Conservation (phyloP, 2,888 invertebrate genomes). For the Argynnis bischoffii region DNA sequence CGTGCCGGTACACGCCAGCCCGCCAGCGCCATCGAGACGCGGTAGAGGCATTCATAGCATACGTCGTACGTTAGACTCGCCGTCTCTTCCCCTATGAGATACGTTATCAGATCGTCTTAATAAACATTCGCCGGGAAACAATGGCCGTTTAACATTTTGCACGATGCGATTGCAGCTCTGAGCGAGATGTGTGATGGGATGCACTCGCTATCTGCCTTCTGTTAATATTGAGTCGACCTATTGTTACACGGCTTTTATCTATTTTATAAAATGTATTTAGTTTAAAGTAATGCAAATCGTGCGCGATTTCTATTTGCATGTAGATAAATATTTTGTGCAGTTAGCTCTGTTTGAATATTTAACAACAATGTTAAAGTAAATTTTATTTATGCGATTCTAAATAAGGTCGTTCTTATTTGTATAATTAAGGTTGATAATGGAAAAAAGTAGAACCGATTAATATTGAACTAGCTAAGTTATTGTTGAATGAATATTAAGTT, state of each 20-base stretch:
- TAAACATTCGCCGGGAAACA: constrained; percentile 78
- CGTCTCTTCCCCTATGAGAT: constrained; percentile 70
- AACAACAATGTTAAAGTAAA: not conserved
- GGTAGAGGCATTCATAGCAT: constrained; percentile 63
- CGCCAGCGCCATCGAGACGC: constrained; percentile 39
- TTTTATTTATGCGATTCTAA: not conserved
- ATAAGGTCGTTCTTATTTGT: not conserved
- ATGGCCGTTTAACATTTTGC: constrained; percentile 69
- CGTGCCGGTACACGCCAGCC: constrained; percentile 43
- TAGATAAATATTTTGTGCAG: constrained; percentile 13
- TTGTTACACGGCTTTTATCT: constrained; percentile 49
- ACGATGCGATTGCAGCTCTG: constrained; percentile 52
- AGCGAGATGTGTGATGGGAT: constrained; percentile 56
- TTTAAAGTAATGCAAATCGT: constrained; percentile 23
- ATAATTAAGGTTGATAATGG: not conserved
- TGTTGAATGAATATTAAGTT: too few relatives aligned
- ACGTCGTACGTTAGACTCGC: constrained; percentile 74
- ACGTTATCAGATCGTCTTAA: constrained; percentile 79
- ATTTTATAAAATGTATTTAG: constrained; percentile 21
- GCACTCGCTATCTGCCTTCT: constrained; percentile 51
- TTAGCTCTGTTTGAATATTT: constrained; percentile 6
- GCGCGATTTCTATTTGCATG: constrained; percentile 15
- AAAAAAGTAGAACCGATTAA: too few relatives aligned
- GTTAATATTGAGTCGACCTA: constrained; percentile 58
- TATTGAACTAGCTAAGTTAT: too few relatives aligned